These are phyloP conservation scores for Thripadectes ignobilis DNA, from an alignment of 2,797 vertebrate species.

Conservation along the genomic window DNA sequence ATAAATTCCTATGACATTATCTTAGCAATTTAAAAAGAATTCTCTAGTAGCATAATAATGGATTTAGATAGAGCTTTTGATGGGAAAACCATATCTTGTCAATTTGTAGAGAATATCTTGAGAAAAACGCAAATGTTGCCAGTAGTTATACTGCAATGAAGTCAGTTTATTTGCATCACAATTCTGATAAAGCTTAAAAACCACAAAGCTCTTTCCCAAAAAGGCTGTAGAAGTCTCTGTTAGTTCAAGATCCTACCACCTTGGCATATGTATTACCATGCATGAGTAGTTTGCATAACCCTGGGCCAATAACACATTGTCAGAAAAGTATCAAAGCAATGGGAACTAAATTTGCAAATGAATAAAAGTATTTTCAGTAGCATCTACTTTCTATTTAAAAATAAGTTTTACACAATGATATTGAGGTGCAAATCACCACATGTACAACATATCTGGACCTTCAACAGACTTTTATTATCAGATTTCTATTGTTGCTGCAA, in stretches of 20 bases:
- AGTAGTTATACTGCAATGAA: not conserved
- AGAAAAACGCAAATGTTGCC: not conserved
- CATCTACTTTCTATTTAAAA: not conserved
- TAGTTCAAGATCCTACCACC: not conserved
- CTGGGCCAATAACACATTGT: accelerated
- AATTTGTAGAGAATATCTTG: not conserved
- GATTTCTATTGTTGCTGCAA: not conserved
- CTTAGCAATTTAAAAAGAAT: not conserved
- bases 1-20: not conserved
- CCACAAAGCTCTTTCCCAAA: not conserved
- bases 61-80: constrained; percentile 13
- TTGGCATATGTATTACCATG: not conserved
- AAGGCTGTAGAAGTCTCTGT: not conserved
- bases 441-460: not conserved
- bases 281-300: not conserved
- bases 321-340: not conserved
- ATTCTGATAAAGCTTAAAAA: not conserved
- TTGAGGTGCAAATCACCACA: not conserved
- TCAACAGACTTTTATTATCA: not conserved
- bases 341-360: not conserved
- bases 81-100: not conserved
- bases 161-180: not conserved
- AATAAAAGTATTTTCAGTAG: not conserved
- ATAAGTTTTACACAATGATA: not conserved
- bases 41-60: not conserved